Evolutionary conservation across 2,113 vertebrate species (phyloP).

Genomic region (Perca fluviatilis): DNA sequence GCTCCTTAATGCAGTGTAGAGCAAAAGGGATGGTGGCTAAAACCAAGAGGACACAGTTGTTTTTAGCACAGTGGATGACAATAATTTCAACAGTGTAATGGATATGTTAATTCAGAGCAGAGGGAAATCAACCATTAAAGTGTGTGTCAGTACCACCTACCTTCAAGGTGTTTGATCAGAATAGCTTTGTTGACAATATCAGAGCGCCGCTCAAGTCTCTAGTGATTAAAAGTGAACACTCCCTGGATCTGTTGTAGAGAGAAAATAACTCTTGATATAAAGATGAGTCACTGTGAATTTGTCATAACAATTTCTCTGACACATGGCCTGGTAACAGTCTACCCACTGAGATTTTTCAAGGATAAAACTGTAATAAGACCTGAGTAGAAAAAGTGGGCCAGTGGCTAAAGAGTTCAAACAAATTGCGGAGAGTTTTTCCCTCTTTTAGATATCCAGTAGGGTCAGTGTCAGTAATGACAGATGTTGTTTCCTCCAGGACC

Average conservation of each 20-base stretch:
- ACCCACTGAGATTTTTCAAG: conserved; percentile 22
- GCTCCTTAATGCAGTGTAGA: neutral
- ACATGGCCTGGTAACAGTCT: conserved; percentile 21
- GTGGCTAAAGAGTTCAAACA: neutral
- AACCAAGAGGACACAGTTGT: neutral
- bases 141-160: conserved; percentile 39
- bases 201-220: conserved; percentile 15
- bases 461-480: neutral
- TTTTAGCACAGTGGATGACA: conserved; percentile 26
- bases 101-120: conserved; percentile 28
- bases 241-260: conserved; percentile 17
- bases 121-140: conserved; percentile 45
- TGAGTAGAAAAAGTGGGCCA: neutral
- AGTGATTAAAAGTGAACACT: conserved; percentile 46
- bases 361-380: conserved; percentile 1
- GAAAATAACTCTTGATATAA: conserved; percentile 50
- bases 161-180: conserved; percentile 46
- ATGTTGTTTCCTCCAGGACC: neutral
- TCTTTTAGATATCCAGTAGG: neutral
- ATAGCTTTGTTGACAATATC: conserved; percentile 37
- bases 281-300: conserved; percentile 53
- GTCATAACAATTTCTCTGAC: conserved; percentile 35
- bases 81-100: conserved; percentile 32
- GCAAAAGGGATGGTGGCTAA: neutral
- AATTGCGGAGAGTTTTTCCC: neutral